Conservation (phyloP, 2,113 vertebrate species). For the Syrrhaptes paradoxus region DNA sequence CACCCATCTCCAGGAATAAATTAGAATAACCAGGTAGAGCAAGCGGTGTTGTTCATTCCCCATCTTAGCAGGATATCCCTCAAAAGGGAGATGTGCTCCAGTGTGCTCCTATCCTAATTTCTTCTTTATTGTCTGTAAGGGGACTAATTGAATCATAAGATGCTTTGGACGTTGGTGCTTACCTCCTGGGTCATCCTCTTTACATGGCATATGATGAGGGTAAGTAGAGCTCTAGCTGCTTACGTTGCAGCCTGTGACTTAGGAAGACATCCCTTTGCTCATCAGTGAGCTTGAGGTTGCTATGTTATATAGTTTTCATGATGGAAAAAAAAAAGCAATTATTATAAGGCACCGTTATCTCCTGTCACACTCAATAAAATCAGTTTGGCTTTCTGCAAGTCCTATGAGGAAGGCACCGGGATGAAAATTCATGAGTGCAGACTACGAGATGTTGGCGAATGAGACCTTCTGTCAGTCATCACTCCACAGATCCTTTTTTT, state of each 20-base stretch:
- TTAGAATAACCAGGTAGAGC: neutral
- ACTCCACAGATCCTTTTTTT: neutral
- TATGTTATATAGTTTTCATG: neutral
- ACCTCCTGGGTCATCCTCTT: neutral
- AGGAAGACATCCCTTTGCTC: neutral
- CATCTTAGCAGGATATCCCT: neutral
- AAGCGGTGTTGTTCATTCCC: neutral
- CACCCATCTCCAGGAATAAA: neutral
- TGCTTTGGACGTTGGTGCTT: neutral
- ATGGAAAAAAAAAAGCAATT: neutral
- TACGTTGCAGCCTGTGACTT: neutral
- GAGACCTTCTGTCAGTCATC: constrained; percentile 14
- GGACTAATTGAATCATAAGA: neutral
- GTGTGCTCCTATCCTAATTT: neutral
- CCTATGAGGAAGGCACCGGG: neutral
- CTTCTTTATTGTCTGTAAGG: neutral
- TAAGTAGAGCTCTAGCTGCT: neutral
- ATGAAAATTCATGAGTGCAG: constrained; percentile 31
- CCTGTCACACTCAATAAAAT: constrained; percentile 4
- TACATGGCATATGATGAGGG: neutral
- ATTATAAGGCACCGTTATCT: constrained; percentile 16
- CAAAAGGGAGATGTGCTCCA: neutral
- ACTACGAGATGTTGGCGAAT: neutral
- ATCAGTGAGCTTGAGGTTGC: neutral
- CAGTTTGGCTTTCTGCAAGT: neutral